These are phyloP conservation scores for Typhlomys cinereus DNA, from an alignment of 2,113 vertebrate genomes.

Conservation along the genomic window DNA sequence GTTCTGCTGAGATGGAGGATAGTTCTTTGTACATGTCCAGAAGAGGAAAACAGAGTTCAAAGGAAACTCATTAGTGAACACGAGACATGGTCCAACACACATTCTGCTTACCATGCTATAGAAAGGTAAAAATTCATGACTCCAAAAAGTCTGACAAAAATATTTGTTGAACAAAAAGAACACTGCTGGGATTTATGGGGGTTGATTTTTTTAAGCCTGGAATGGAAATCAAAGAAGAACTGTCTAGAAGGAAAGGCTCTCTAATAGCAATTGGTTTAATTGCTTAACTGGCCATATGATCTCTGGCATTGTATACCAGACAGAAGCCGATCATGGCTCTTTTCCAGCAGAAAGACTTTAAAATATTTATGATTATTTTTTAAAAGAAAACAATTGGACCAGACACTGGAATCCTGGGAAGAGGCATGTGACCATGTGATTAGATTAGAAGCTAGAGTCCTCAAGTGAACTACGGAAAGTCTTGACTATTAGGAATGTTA, in stretches of 20 bases:
- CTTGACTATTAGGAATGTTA: too few relatives aligned
- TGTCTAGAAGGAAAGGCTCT: background rate
- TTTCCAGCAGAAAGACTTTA: too few relatives aligned
- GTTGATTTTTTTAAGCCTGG: background rate
- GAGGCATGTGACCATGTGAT: too few relatives aligned
- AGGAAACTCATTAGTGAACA: background rate
- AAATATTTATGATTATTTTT: too few relatives aligned
- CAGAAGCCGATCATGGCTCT: background rate
- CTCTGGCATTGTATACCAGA: background rate
- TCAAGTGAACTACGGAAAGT: too few relatives aligned
- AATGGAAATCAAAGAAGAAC: background rate
- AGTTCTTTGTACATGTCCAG: background rate
- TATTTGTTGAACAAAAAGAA: background rate
- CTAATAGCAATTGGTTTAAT: background rate
- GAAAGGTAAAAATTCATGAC: background rate
- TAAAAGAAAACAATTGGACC: too few relatives aligned
- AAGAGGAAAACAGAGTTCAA: background rate
- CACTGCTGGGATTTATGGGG: background rate
- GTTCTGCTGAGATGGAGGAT: background rate
- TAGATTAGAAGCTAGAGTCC: too few relatives aligned
- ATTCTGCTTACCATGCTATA: background rate
- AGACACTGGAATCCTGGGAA: too few relatives aligned
- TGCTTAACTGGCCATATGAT: background rate
- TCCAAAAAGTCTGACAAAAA: background rate
- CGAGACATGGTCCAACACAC: fast-evolving